A percentile compares a stretch with the other conserved stretches of the same genome.
Evolutionary conservation across 1,140 invertebrate species (phyloP).

Genomic region (Trichogramma pretiosum): DNA sequence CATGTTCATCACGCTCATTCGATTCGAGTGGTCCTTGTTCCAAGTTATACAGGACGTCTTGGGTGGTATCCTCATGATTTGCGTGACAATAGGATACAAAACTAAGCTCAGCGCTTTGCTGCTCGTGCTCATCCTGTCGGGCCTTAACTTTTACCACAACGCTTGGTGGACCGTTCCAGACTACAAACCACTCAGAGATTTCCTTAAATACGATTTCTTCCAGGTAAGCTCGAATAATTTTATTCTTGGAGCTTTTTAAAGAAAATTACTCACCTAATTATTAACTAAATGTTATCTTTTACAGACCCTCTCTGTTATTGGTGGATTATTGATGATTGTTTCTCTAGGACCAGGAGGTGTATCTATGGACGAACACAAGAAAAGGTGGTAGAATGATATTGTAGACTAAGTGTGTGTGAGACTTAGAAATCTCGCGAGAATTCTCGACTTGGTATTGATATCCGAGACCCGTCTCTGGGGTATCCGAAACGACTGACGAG

Average conservation of each 20-base stretch:
- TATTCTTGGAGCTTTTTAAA: not conserved
- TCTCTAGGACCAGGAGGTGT: slow-evolving; percentile 96
- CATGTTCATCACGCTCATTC: slow-evolving; percentile 95
- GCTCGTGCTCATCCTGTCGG: slow-evolving; percentile 80
- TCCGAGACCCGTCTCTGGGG: no score
- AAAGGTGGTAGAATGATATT: slow-evolving; percentile 78
- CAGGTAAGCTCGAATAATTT: slow-evolving; percentile 54
- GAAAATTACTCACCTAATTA: not conserved
- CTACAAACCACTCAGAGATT: slow-evolving; percentile 93
- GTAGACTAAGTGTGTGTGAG: no score
- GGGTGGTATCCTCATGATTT: slow-evolving; percentile 88
- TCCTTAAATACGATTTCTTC: slow-evolving; percentile 99
- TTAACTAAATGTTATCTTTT: slow-evolving; percentile 36
- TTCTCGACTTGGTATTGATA: no score
- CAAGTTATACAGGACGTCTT: slow-evolving; percentile 77
- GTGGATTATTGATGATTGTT: slow-evolving; percentile 97
- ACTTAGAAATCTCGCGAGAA: no score
- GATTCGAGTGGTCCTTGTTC: slow-evolving; percentile 85
- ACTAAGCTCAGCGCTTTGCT: slow-evolving; percentile 95
- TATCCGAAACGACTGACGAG: no score
- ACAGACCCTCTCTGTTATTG: slow-evolving; percentile 96
- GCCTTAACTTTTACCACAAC: slow-evolving; percentile 95
- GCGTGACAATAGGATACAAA: slow-evolving; percentile 96
- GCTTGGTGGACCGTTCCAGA: slow-evolving; percentile 95
- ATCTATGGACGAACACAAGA: slow-evolving; percentile 99